phyloP scores from a whole-genome alignment of 1,140 invertebrate species.

The Conus ventricosus region DNA sequence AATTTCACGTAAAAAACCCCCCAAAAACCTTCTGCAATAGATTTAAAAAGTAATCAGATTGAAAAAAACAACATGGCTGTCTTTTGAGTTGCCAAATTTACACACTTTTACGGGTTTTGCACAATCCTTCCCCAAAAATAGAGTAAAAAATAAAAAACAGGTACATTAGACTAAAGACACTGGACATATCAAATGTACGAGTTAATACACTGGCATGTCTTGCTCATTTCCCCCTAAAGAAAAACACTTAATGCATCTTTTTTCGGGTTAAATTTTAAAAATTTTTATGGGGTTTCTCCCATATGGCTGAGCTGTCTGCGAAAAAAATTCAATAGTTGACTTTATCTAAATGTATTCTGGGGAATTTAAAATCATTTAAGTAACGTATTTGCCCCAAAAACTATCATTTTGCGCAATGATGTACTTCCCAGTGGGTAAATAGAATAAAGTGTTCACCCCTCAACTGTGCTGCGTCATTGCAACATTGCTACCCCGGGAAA shows the following conservation, averaged over 20 bases:
- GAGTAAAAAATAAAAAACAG: neutral
- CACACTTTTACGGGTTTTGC: neutral
- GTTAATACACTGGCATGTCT: neutral
- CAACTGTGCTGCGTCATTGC: constrained; percentile 47
- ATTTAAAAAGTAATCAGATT: constrained; percentile 35
- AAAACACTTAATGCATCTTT: neutral
- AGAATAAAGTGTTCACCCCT: constrained; percentile 41
- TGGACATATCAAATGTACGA: neutral
- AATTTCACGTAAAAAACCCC: neutral
- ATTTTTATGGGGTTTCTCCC: neutral
- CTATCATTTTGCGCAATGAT: constrained; percentile 44
- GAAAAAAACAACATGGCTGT: neutral
- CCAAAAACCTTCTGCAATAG: neutral
- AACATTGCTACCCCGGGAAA: constrained; percentile 40
- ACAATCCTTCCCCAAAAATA: constrained; percentile 17
- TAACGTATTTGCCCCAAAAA: constrained; percentile 33
- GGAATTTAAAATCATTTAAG: constrained; percentile 33
- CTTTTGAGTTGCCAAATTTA: constrained; percentile 24
- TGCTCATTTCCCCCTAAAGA: constrained; percentile 21
- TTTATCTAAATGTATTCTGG: constrained; percentile 37
- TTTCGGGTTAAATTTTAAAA: neutral
- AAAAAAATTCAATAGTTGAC: neutral
- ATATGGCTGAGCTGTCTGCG: neutral
- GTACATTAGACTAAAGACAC: neutral
- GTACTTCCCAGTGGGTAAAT: neutral